Conservation (phyloP, 2,113 vertebrate genomes). For the Protobothrops flavoviridis region DNA sequence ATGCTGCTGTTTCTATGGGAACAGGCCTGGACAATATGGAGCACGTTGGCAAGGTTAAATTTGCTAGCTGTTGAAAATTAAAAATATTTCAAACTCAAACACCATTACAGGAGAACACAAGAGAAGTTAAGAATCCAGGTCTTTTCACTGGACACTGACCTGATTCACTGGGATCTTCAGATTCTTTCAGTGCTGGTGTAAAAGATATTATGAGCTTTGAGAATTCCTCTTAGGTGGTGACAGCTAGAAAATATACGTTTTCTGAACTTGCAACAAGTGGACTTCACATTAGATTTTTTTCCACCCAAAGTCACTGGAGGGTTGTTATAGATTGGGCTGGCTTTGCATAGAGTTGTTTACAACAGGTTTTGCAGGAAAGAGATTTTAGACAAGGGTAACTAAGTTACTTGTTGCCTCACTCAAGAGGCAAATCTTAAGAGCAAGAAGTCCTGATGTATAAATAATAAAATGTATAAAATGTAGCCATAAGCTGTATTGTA, state of each 20-base stretch:
- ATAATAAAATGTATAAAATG: not conserved
- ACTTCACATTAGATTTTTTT: not conserved
- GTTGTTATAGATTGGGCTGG: not conserved
- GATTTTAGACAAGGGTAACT: not conserved
- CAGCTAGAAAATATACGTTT: not conserved
- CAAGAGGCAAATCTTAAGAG: not conserved
- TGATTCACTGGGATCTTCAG: not conserved
- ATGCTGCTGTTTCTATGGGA: conserved; percentile 4
- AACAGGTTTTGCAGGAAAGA: not conserved
- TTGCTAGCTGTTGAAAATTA: not conserved
- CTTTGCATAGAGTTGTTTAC: not conserved
- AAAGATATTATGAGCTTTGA: not conserved
- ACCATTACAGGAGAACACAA: not conserved
- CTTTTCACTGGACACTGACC: not conserved
- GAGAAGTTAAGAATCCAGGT: not conserved
- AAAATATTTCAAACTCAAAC: not conserved
- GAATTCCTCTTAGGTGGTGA: not conserved
- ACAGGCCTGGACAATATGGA: not conserved
- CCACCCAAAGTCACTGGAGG: not conserved
- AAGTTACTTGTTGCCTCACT: not conserved
- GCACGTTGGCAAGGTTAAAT: not conserved
- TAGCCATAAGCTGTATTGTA: not conserved
- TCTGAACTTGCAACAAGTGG: not conserved
- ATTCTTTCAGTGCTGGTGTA: not conserved
- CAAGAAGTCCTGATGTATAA: not conserved